These are phyloP conservation scores for Hypolimnas misippus DNA, from an alignment of 2,888 invertebrate genomes.

Conservation along the genomic window DNA sequence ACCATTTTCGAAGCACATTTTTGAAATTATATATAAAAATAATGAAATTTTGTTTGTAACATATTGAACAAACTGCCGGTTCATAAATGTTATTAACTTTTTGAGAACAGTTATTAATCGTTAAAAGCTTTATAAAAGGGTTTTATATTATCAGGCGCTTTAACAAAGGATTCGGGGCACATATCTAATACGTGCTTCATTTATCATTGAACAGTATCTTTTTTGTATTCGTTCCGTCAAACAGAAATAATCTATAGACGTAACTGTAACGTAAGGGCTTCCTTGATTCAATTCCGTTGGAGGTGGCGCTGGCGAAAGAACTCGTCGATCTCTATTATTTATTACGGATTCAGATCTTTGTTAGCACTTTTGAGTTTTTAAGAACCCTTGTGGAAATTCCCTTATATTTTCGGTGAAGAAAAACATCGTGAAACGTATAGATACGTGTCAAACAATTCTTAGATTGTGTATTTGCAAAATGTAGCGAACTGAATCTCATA, in stretches of 20 bases:
- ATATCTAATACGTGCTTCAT: constrained; percentile 27
- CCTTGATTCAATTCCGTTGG: neutral
- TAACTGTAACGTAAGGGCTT: neutral
- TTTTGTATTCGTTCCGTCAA: constrained; percentile 22
- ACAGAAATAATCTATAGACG: constrained; percentile 23
- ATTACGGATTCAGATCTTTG: too few relatives aligned
- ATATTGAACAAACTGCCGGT: neutral
- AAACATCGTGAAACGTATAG: too few relatives aligned
- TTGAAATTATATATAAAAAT: neutral
- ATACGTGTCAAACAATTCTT: too few relatives aligned
- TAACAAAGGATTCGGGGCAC: constrained; percentile 21
- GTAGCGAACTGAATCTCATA: too few relatives aligned
- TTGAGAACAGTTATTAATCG: neutral
- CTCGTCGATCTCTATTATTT: too few relatives aligned
- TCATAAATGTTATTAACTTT: neutral
- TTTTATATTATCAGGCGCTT: constrained; percentile 30
- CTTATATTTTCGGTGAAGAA: too few relatives aligned
- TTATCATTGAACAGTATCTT: constrained; percentile 31
- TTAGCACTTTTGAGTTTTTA: too few relatives aligned
- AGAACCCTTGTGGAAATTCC: too few relatives aligned
- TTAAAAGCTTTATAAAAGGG: constrained; percentile 23
- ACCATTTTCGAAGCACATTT: too few relatives aligned
- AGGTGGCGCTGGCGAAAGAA: too few relatives aligned
- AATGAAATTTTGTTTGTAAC: neutral
- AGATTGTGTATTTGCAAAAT: too few relatives aligned